phyloP scores from a whole-genome alignment of 1,140 invertebrate genomes.

The Drosophila obscura region DNA sequence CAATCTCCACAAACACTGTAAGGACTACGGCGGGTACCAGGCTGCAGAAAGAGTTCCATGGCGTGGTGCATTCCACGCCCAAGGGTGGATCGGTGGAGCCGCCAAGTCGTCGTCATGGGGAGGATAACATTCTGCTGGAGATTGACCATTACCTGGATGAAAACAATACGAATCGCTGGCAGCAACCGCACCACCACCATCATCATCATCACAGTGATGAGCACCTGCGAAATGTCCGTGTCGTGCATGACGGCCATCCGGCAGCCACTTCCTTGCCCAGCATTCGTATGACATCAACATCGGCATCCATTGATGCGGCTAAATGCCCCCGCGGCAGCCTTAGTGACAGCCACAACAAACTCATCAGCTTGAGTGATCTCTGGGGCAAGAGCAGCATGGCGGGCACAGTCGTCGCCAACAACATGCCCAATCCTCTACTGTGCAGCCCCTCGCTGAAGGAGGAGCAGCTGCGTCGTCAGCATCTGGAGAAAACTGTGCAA shows the following conservation, averaged over 20 bases:
- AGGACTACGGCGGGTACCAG: slow-evolving; percentile 41
- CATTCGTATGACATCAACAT: slow-evolving; percentile 43
- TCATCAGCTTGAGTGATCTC: slow-evolving; percentile 85
- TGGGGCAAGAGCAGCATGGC: slow-evolving; percentile 84
- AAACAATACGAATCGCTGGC: slow-evolving; percentile 33
- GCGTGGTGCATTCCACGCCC: slow-evolving; percentile 74
- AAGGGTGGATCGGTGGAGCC: slow-evolving; percentile 55
- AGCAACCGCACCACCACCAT: slow-evolving; percentile 27
- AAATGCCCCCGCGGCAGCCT: slow-evolving; percentile 9
- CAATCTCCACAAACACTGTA: slow-evolving; percentile 73
- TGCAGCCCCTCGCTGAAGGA: slow-evolving; percentile 86
- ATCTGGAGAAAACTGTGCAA: slow-evolving; percentile 91
- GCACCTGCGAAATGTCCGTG: slow-evolving; percentile 36
- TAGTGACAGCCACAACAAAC: slow-evolving; percentile 38
- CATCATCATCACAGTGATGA: slow-evolving; percentile 60
- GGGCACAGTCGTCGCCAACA: slow-evolving; percentile 49
- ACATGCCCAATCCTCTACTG: slow-evolving; percentile 4
- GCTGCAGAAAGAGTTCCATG: slow-evolving; percentile 30
- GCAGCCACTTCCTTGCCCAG: slow-evolving; percentile 60
- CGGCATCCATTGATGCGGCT: slow-evolving; percentile 16
- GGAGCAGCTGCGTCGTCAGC: slow-evolving; percentile 88
- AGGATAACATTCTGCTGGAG: slow-evolving; percentile 69
- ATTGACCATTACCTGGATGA: slow-evolving; percentile 75
- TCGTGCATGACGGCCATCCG: slow-evolving; percentile 26
- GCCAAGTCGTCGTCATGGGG: slow-evolving; percentile 1